Base-by-base conservation (phyloP, 2,888 invertebrate genomes). In the Tetanocera ferruginea region DNA sequence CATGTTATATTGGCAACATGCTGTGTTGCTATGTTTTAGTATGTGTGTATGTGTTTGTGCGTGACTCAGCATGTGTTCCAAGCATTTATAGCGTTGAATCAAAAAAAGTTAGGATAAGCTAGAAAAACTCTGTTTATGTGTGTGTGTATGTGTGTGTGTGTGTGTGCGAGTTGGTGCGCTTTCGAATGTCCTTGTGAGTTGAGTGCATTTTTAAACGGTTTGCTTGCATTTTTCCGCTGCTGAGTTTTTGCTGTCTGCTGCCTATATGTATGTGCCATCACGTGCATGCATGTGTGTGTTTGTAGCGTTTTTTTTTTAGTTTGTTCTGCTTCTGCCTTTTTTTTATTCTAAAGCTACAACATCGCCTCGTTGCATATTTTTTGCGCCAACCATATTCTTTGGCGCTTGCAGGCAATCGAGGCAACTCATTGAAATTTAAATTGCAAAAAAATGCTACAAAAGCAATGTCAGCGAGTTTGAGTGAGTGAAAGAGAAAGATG, bases 121-220 rank as follows among this genome's bases (percentile, higher is more conserved):
- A 25, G 25, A 28, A 25, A 25, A 62, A 28, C 5, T 62, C 6
- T 37, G 37, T 8, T 37, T 37, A 1, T 8, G 37, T 8, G 9
- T 37, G 37, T 43, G 43, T 43, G 43, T 31, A 31, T 31, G 31
- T 31, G 31, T 4, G 31, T 31, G 31, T 43, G 11, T 43, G 43
- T 11, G 43, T 11, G 11, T 11, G 43, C 3, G 14, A 11, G 43
- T 28, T 23, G 2, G 14, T 17, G 28, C 60, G 60, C 60, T 5
- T 62, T 62, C 28, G 31, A 62, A 62, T 62, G 28, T 31, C 60
- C 60, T 62, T 62, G 25, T 62, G 60, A 23, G 60, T 25, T 23
- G 60, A 62, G 60, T 62, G 60, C 60, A 62, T 23, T 62, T 62
- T 62, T 62, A 62, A 62, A 62, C 60, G 60, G 28, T 62, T 62